phyloP scores from a whole-genome alignment of 1,140 invertebrate genomes.

The Goniozus legneri region DNA sequence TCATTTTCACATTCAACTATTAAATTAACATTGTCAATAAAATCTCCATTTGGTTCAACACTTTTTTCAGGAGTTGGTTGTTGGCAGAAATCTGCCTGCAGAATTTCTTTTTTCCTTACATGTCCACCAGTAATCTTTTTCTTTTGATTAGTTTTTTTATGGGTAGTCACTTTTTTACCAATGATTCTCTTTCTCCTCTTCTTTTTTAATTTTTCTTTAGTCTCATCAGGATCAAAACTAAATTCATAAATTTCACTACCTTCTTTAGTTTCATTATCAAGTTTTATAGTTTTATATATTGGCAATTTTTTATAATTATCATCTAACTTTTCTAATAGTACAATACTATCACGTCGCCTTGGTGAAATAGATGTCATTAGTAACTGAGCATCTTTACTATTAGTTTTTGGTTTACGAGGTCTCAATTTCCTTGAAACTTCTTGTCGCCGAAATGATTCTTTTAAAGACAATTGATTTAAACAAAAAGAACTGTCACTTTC shows the following conservation, averaged over 20 bases:
- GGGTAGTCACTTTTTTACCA: not conserved
- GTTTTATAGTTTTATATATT: slow-evolving; percentile 10
- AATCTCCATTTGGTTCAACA: no score
- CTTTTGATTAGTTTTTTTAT: slow-evolving; percentile 2
- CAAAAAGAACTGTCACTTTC: not conserved
- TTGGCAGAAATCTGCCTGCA: no score
- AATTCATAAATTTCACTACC: slow-evolving; percentile 22
- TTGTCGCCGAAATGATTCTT: slow-evolving; percentile 12
- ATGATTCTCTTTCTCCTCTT: slow-evolving; percentile 3
- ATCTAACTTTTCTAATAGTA: not conserved
- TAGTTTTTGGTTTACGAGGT: slow-evolving; percentile 10
- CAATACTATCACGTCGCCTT: not conserved
- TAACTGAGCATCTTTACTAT: slow-evolving; percentile 4
- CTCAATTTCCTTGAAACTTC: not conserved
- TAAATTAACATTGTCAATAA: no score
- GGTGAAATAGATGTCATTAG: not conserved
- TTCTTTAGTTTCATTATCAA: slow-evolving; percentile 3
- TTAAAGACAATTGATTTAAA: slow-evolving; percentile 8
- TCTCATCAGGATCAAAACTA: slow-evolving; percentile 18
- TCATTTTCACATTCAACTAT: no score
- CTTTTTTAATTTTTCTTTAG: slow-evolving; percentile 13
- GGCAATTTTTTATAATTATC: slow-evolving; percentile 9
- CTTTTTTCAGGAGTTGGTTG: no score
- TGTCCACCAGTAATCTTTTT: no score
- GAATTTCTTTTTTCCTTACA: no score